Evolutionary conservation across 2,888 invertebrate species (phyloP).

Genomic region (Crocallis elinguaria): DNA sequence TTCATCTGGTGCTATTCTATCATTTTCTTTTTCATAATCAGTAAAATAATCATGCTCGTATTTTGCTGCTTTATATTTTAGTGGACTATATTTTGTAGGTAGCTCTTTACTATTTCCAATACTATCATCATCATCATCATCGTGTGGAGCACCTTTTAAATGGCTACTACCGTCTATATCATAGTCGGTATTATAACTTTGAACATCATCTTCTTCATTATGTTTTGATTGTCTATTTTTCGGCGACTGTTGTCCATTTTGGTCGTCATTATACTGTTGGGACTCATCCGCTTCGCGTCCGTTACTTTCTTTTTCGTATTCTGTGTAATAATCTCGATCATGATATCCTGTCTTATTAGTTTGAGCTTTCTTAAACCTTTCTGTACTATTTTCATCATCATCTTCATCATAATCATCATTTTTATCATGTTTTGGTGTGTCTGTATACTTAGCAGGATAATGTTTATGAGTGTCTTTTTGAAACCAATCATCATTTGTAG

Average conservation of each 20-base stretch:
- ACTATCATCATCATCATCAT: too few relatives aligned
- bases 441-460: constrained; percentile 29
- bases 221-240: not conserved
- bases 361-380: constrained; percentile 7
- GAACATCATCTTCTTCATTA: not conserved
- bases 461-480: constrained; percentile 31
- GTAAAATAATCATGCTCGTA: not conserved
- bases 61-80: not conserved
- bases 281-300: not conserved
- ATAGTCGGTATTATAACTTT: not conserved
- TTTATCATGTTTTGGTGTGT: not conserved
- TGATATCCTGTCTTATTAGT: constrained; percentile 1
- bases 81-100: not conserved
- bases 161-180: not conserved
- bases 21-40: constrained; percentile 1
- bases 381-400: constrained; percentile 16
- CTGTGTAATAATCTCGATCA: not conserved
- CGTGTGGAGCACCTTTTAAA: not conserved
- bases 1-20: not conserved
- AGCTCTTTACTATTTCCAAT: not conserved
- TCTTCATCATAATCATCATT: constrained; percentile 1
- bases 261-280: not conserved
- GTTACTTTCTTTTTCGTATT: not conserved
- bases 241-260: not conserved
- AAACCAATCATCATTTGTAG: constrained; percentile 35